Base-by-base conservation (phyloP, 2,113 vertebrate genomes). In the Trichechus manatus region DNA sequence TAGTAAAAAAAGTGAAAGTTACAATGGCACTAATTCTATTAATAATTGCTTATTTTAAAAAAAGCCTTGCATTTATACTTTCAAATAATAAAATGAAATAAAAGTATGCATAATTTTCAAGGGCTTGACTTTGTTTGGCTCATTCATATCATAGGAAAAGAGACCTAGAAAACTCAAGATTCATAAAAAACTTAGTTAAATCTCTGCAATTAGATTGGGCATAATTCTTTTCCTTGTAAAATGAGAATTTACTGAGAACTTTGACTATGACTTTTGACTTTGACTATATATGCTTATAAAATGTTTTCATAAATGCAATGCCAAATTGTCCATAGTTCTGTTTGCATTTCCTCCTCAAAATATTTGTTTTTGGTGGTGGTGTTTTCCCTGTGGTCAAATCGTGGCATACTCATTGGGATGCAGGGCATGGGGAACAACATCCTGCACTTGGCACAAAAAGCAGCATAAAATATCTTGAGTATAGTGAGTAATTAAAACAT, bases 111-210 rank as follows among this genome's bases (percentile, higher is more conserved):
- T 64, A 39, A 80, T 89, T n/a, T 77, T 94, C 23, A 70, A 53
- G 27, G 70, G 47, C 63, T 82, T 80, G 47, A 78, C 31, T 44
- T 87, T 85, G 6, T 27, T 70, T 86, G 9, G 27, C 22, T 95
- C 78, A 93, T 7, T 88, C 86, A 50, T 39, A 36, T 83, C 83
- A 88, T 0, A 81, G 10, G 33, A 86, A 94, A 90, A 64, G 33
- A 89, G 3, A 91, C 53, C 19, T 75, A 39, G 27, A 96, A 70
- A 95, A 74, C 11, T 87, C 47, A 83, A 80, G 44, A 85, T 63
- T 74, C 36, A 87, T 20, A 82, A 93, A 94, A 96, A 93, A 90
- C 75, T 63, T 61, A 96, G n/a, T 33, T 75, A 15, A 79, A 72
- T 44, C 81, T 27, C 78, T 92, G 85, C 72, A 85, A 91, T 83